These are phyloP conservation scores for Salvelinus fontinalis DNA, from an alignment of 2,113 vertebrate genomes.

Conservation along the genomic window DNA sequence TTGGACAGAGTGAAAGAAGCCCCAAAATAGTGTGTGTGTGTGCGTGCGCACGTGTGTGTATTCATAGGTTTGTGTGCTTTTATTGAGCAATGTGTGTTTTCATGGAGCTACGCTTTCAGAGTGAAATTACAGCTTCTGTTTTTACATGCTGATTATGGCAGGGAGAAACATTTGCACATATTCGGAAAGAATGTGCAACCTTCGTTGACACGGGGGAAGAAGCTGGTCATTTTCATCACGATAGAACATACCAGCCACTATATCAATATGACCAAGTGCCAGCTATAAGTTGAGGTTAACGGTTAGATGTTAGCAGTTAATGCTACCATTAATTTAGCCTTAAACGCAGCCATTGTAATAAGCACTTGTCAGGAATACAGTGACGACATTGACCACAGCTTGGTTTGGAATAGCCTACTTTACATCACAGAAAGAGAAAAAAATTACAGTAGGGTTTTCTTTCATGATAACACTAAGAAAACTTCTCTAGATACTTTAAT, in stretches of 20 bases:
- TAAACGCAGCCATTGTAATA: background rate
- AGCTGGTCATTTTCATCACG: slow-evolving; percentile 24
- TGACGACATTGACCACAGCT: background rate
- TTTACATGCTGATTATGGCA: slow-evolving; percentile 54
- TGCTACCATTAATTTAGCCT: background rate
- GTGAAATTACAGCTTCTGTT: slow-evolving; percentile 56
- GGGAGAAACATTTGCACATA: slow-evolving; percentile 38
- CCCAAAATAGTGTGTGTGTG: background rate
- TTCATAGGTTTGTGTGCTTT: background rate
- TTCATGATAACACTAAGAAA: too few relatives aligned
- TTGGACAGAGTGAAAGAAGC: background rate
- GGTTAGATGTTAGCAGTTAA: background rate
- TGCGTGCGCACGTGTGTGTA: too few relatives aligned
- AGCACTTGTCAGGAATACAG: background rate
- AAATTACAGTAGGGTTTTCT: too few relatives aligned
- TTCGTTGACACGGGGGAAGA: slow-evolving; percentile 27
- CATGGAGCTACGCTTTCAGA: slow-evolving; percentile 30
- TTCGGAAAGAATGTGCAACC: slow-evolving; percentile 53
- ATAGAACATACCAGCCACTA: background rate
- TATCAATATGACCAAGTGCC: background rate
- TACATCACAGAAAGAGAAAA: background rate
- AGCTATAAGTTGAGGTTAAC: background rate
- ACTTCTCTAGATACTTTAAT: too few relatives aligned
- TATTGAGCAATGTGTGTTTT: background rate
- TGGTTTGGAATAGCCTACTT: background rate